Evolutionary conservation across 1,140 invertebrate genomes (phyloP), one percentile per base, ranked within the genome.

Genomic region (Aphis gossypii): DNA sequence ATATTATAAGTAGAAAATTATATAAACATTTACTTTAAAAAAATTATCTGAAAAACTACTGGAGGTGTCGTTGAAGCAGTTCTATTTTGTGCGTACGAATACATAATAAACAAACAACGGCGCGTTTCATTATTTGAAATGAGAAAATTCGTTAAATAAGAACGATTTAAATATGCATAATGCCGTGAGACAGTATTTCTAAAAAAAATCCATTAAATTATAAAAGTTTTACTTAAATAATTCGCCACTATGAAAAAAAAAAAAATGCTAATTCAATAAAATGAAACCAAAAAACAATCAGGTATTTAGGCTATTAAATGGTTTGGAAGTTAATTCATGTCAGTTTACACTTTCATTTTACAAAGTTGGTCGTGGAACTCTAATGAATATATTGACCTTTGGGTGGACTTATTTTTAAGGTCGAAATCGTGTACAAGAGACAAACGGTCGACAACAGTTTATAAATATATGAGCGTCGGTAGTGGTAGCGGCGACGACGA

Each of bases 361-460:
- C 14, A 68, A n/a, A 68, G 30, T n/a, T 9, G 30, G 11, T 14
- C 11, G 60, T 30, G 60, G 30, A n/a, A 68, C 60, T 68, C 60
- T 68, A 68, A n/a, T 68, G 60, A 68, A 68, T 68, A 68, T n/a
- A n/a, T 68, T 30, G 60, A 68, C 60, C 60, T n/a, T 68, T 68
- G 60, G 60, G 4, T 1, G 25, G 30, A 68, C 30, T 68, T 30
- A 14, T 25, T 30, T n/a, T 14, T 14, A 30, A 60, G 56, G 56
- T 60, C 56, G 25, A n/a, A 68, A 30, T 30, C 11, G 60, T 68
- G 30, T 68, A 68, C 60, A 14, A 68, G 11, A 68, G 60, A 68
- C 60, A 68, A 68, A 68, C 30, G 30, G 60, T n/a, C 60, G 60
- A 68, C 60, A 68, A n/a, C 30, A 30, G 60, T n/a, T 68, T 68